Base-by-base conservation (phyloP, 2,797 vertebrate genomes). In the Ciconia nigra region DNA sequence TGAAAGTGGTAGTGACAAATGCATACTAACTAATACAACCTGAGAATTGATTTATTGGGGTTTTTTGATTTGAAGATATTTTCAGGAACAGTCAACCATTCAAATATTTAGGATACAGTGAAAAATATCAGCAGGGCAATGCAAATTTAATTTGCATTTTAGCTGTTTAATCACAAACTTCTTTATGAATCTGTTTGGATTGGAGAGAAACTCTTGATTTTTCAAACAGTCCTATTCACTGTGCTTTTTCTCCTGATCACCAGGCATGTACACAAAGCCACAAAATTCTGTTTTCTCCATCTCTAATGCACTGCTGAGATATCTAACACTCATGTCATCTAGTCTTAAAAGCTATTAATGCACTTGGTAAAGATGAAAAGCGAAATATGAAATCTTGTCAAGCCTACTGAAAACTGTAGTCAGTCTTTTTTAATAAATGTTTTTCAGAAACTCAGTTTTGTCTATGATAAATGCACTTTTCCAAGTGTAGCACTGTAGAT, bases 281-380 rank as follows among this genome's bases (percentile, higher is more conserved):
- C 14, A 77, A 70, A 87, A 67, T 73, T 72, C 59, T 80, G 13
- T 63, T 83, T 92, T 89, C 71, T 87, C 37, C 41, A 39, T 71
- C 33, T 83, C 52, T 94, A 89, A 77, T 73, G 78, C 21, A 35
- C 63, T 74, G 31, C 47, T 83, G 67, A 94, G 70, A 67, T 73
- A 94, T 31, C 70, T 80, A 82, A 70, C 47, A 57, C 41, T 95
- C 59, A 31, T 57, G 47, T 39, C 7, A 74, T 92, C 96, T 74
- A 85, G 41, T 49, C 69, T 94, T 92, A 82, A 93, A 91, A 95
- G 67, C 77, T 90, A 92, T 92, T 97, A 95, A 94, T 61, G 83
- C 52, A 77, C n/a, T 94, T 90, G 49, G 74, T 89, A 85, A 92
- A 87, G 71, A 93, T 4, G 39, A 80, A 90, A 94, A 96, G 25